Conservation (phyloP, 2,797 vertebrate species). For the Acrossocheilus fasciatus region DNA sequence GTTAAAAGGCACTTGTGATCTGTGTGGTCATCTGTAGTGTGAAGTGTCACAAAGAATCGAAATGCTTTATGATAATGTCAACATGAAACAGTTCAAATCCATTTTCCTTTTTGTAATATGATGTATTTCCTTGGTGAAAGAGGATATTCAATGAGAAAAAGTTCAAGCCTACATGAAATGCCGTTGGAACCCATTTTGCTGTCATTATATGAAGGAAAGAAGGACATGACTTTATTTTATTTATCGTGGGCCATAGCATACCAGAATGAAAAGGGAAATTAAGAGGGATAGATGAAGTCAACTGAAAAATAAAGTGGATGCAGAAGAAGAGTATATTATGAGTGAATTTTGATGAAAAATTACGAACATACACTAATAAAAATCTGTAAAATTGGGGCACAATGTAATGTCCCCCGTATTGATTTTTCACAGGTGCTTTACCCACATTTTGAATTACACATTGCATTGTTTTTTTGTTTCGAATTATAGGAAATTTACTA, state of each 20-base stretch:
- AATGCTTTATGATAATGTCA: background rate
- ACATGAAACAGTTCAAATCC: background rate
- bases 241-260: background rate
- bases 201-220: background rate
- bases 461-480: background rate
- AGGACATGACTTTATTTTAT: background rate
- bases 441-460: background rate
- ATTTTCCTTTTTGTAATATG: background rate
- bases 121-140: background rate
- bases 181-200: background rate
- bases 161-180: background rate
- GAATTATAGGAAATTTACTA: background rate
- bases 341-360: background rate
- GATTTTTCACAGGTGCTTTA: background rate
- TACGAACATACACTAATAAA: background rate
- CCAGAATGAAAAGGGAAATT: background rate
- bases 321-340: background rate
- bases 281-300: background rate
- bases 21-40: conserved; percentile 73
- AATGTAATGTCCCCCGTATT: background rate
- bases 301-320: background rate
- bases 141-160: background rate
- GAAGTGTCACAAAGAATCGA: conserved; percentile 58
- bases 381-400: background rate
- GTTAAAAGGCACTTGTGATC: conserved; percentile 70